Base-by-base conservation (phyloP, 1,140 invertebrate genomes). In the Xylocopa sonorina region DNA sequence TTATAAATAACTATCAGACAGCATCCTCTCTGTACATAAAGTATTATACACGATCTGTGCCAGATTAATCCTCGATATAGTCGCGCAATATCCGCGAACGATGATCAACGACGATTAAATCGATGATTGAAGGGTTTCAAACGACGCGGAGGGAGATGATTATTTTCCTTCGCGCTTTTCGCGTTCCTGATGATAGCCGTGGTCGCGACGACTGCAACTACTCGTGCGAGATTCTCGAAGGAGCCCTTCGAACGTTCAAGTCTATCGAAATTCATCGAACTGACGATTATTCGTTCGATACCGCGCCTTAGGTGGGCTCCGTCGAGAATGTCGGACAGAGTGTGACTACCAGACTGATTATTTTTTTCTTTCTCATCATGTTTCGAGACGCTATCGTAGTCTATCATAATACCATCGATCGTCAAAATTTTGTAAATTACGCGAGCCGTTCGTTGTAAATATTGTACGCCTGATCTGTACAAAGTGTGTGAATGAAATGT, bases 311-410 rank as follows among this genome's bases (percentile, higher is more conserved):
- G n/a, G 16, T 6, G 14, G 27, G 38, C n/a, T 51, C 29, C 5
- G 12, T 34, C 32, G 64, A 29, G n/a, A 63, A 73, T n/a, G 58
- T 63, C 38, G 68, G 16, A 43, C 46, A 38, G 24, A 34, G 55
- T 58, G 67, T n/a, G 74, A 55, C 60, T 71, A 55, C 87, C 80
- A 89, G 89, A 90, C 89, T 90, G 89, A 90, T 89, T 89, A 86
- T 84, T 43, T 66, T 34, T 86, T 85, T 55, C 24, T 27, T 62
- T 16, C 21, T 16, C 32, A n/a, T 73, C n/a, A 74, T 10, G 21
- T 67, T 43, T 53, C 69, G 18, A 75, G 74, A 24, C 51, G 48
- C 46, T 63, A 75, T 53, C 24, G 51, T 38, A 55, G 60, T 46
- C 9, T 32, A 71, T 72, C 14, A 12, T 43, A 50, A 34, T 51